Evolutionary conservation across 2,113 vertebrate species (phyloP), one percentile per base, ranked within the genome.

Genomic region (Prinia subflava): DNA sequence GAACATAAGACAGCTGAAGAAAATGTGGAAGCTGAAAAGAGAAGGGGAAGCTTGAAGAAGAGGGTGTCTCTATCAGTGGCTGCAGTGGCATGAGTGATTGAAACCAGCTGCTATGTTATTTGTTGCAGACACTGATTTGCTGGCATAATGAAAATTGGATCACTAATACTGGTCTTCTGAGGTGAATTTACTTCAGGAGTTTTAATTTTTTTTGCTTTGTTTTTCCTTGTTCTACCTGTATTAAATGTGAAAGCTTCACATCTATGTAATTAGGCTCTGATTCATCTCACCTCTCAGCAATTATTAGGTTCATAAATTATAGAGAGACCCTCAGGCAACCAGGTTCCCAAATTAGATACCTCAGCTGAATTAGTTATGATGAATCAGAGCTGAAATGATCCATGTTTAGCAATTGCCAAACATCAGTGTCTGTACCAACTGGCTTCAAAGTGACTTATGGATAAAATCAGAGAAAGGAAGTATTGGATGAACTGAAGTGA

Each of bases 221-320:
- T 89, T 82, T 89, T 17, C n/a, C 65, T 22, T 82, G 28, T 74
- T 95, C 74, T 94, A 52, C 52, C 53, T 83, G 8, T 62, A 87
- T 79, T 44, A 84, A 92, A 71, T 23, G 15, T 57, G 55, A 93
- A 95, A 90, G 35, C 50, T 88, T 85, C 79, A 77, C 23, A 56
- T 73, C 78, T 88, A 9, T 80, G 53, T 83, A 96, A 93, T 96
- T 92, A 94, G 52, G 28, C 60, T 93, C 86, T 94, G 93, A 90
- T 88, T 94, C 79, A 94, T 80, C 78, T 88, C 79, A 86, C 75
- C 88, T 95, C 90, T 93, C 59, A 77, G 86, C 63, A 90, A 74
- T 88, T 80, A 92, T 80, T 92, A 91, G 62, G 31, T 83, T 96
- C 75, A 81, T 88, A 90, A 92, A 95, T 96, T 94, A 93, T 25